These are phyloP conservation scores for Liparis tanakae DNA, from an alignment of 2,797 vertebrate genomes.

Conservation along the genomic window DNA sequence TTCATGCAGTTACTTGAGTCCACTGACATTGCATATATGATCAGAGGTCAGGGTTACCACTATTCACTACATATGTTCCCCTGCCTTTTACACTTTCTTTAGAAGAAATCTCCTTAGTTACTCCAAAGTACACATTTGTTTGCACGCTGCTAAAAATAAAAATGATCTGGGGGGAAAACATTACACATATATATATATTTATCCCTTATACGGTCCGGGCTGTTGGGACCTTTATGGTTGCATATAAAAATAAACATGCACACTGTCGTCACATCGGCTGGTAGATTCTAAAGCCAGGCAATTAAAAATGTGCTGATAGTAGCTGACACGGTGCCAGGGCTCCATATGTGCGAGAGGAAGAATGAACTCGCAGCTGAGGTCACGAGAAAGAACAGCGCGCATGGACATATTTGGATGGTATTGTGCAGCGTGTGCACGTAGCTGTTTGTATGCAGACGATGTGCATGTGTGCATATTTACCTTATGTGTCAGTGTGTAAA, in stretches of 20 bases:
- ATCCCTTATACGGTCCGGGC: slow-evolving; percentile 39
- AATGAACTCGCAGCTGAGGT: slow-evolving; percentile 71
- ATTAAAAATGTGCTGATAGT: slow-evolving; percentile 79
- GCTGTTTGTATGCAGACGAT: slow-evolving; percentile 26
- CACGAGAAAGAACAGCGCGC: slow-evolving; percentile 57
- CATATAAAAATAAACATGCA: slow-evolving; percentile 76
- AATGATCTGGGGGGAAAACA: slow-evolving; percentile 17
- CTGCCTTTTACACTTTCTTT: slow-evolving; percentile 13
- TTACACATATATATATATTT: neutral
- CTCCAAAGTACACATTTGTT: slow-evolving; percentile 39
- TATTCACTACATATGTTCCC: slow-evolving; percentile 11
- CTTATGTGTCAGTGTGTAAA: slow-evolving; percentile 25
- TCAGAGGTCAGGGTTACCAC: slow-evolving; percentile 32
- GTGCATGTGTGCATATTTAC: slow-evolving; percentile 27
- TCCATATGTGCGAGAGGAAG: slow-evolving; percentile 69
- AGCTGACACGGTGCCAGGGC: slow-evolving; percentile 65
- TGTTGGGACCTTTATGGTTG: slow-evolving; percentile 60
- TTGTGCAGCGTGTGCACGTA: slow-evolving; percentile 10
- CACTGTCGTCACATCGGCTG: slow-evolving; percentile 70
- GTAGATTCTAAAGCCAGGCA: slow-evolving; percentile 68
- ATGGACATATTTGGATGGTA: slow-evolving; percentile 46
- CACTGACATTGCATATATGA: slow-evolving; percentile 20
- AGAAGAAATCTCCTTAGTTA: slow-evolving; percentile 25
- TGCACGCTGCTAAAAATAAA: slow-evolving; percentile 53
- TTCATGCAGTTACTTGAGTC: slow-evolving; percentile 20